Percentiles rank a stretch among this genome's conserved stretches.
Evolutionary conservation across 2,797 vertebrate species (phyloP).

Genomic region (Petrocephalus schoutedeni): DNA sequence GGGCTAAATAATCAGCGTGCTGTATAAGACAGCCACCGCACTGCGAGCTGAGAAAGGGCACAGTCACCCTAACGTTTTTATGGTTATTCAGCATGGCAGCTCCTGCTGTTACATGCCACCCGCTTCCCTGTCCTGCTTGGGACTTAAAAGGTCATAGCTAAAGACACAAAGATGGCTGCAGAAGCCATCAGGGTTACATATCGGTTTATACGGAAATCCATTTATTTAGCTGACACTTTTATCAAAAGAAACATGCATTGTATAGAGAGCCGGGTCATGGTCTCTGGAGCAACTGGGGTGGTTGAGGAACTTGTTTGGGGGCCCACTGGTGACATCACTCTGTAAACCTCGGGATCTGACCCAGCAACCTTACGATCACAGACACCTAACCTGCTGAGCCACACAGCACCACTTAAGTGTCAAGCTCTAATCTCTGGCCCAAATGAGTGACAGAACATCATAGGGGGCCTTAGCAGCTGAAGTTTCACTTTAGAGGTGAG

Average conservation of each 20-base stretch:
- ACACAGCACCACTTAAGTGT: not conserved
- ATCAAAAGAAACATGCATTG: not conserved
- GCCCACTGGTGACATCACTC: not conserved
- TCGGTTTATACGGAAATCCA: not conserved
- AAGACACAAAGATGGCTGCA: not conserved
- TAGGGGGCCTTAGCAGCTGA: not conserved
- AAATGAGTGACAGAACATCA: not conserved
- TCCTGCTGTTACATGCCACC: not conserved
- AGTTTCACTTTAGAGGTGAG: not conserved
- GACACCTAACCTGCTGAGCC: not conserved
- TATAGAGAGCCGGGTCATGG: not conserved
- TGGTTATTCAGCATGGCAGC: not conserved
- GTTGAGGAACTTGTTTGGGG: not conserved
- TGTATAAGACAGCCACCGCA: not conserved
- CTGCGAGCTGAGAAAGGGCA: not conserved
- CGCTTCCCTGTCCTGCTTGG: not conserved
- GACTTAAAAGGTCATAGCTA: not conserved
- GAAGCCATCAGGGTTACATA: not conserved
- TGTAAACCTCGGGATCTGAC: not conserved
- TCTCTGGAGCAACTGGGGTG: not conserved
- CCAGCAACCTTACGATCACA: not conserved
- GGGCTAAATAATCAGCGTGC: slow-evolving; percentile 5
- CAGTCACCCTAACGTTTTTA: not conserved
- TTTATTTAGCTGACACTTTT: not conserved
- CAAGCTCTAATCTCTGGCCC: not conserved